A percentile compares a stretch with the other conserved stretches of the same genome.
phyloP scores from a whole-genome alignment of 2,113 vertebrate genomes.

The Haemorhous mexicanus region DNA sequence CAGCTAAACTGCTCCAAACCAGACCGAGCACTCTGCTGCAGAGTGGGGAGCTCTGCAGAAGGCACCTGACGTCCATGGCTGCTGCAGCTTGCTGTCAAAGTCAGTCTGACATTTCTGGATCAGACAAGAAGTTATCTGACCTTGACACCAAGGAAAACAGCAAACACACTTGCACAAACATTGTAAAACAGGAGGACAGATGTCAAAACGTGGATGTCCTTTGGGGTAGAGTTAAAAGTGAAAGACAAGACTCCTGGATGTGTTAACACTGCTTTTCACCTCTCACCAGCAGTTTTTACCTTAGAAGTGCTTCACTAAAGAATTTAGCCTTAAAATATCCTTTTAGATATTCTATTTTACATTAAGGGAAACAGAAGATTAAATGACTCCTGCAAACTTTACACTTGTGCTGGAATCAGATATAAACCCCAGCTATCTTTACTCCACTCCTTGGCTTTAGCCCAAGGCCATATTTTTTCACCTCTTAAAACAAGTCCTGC shows the following conservation, averaged over 20 bases:
- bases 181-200: neutral
- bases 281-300: neutral
- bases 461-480: neutral
- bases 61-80: neutral
- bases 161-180: neutral
- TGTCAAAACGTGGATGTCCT: neutral
- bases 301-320: neutral
- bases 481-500: neutral
- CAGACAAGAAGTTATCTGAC: neutral
- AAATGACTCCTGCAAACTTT: neutral
- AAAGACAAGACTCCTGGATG: neutral
- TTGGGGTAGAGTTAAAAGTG: neutral
- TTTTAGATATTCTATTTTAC: neutral
- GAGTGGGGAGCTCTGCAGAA: neutral
- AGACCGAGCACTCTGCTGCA: neutral
- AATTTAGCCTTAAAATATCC: neutral
- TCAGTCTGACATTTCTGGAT: neutral
- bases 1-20: neutral
- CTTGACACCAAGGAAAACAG: neutral
- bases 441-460: neutral
- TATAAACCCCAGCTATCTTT: conserved; percentile 14
- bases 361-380: neutral
- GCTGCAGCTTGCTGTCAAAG: neutral
- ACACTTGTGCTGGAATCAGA: neutral
- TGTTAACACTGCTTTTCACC: neutral